Evolutionary conservation across 37 sponge, comb jelly and placozoan genomes (phyloP), one percentile per base, ranked within the genome.

Genomic region (Theonella swinhoei): DNA sequence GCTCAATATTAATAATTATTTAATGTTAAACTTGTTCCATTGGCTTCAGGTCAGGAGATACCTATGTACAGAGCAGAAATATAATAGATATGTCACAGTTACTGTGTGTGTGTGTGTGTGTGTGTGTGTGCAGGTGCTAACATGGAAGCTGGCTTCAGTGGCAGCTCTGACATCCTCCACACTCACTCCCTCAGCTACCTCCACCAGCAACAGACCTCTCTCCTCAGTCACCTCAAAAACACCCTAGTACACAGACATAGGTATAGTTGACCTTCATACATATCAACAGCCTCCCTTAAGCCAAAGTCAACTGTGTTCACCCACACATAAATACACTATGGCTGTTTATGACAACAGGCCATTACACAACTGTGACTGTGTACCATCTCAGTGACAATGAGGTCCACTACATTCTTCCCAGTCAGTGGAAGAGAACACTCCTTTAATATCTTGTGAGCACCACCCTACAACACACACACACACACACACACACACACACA

Each of bases 341-440:
- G 60, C n/a, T n/a, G n/a, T n/a, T n/a, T n/a, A n/a, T n/a, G n/a
- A 47, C 54, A 47, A 47, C 11, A 14, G 54, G 54, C 14, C 54
- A 47, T 47, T 47, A 47, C 54, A 47, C 54, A 47, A 0, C 36
- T 28, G n/a, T 8, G 3, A 8, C 9, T 1, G 39, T 33, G 37
- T 42, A 94, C 94, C 95, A 91, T 85, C 26, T 98, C 99, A 5
- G 97, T 96, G 73, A 98, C 92, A 62, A 98, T 92, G 66, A 68
- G 43, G 67, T 98, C 91, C 22, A 98, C 99, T 59, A 82, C 82
- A 36, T 78, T 61, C 77, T 88, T 96, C 28, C 99, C 99, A 41
- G 99, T 98, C 72, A 98, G 75, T 19, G 99, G 99, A 23, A 96
- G 86, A n/a, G 91, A 63, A 60, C 99, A 98, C 61, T 96, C 87